Base-by-base conservation (phyloP, 2,888 invertebrate species). In the Meta bourneti region DNA sequence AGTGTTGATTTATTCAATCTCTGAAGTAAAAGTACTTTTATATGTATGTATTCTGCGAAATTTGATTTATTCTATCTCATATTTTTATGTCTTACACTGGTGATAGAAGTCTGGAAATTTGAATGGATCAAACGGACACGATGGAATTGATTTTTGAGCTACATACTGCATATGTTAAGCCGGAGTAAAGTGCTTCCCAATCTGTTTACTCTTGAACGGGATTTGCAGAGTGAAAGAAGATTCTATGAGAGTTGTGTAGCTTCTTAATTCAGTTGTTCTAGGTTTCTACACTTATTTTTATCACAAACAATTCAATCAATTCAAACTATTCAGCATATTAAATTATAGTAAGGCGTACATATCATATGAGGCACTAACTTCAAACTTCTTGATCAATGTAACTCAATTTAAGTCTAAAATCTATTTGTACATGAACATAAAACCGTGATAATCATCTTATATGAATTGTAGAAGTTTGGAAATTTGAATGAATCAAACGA, bases 1-100 rank as follows among this genome's bases (percentile, higher is more conserved):
- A 19, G 72, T 54, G 83, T 83, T 83, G 83, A 83, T 74, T 83
- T 83, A 83, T 83, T 83, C 83, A 83, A 83, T 83, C 54, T 74
- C 13, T 34, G 13, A 52, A 82, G 70, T 72, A 8, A 20, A 74
- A 83, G 49, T 19, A 54, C 20, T 74, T 54, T 20, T 34, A 19
- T 54, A 69, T 82, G 69, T 82, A 52, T n/a, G 20, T 52, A 52
- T 83, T 54, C 54, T 51, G 16, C 6, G 20, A 54, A 83, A 74
- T 74, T 16, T 83, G 83, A 83, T 83, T 83, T 83, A 61, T 61
- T 61, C 61, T 61, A 61, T 61, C 61, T 72, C n/a, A 74, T 72
- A 34, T 20, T 34, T 72, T 54, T 83, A 52, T 61, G 54, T 74
- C 52, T 52, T 52, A 61, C 74, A 74, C 52, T 72, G 54, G 16